Evolutionary conservation across 2,113 vertebrate species (phyloP), one percentile per base, ranked within the genome.

Genomic region (Misgurnus anguillicaudatus): DNA sequence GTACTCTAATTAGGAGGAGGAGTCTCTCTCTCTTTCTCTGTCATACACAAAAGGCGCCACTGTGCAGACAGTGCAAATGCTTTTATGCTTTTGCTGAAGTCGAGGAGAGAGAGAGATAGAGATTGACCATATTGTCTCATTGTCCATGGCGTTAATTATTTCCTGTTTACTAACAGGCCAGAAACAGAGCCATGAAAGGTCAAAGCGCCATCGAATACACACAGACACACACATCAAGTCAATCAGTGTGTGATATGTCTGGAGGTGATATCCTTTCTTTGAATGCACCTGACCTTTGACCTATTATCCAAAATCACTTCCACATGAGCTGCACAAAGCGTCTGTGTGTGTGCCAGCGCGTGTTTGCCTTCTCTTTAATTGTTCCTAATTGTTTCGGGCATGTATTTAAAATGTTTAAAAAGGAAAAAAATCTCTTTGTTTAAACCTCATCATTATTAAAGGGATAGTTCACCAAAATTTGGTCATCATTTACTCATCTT

Each of bases 1-100:
- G 94, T 94, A 96, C 95, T 95, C 96, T 98, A 98, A 99, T 98
- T 97, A 98, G 94, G 93, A 92, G 92, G 89, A 91, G 94, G 93
- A 95, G 94, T 92, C 65, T 53, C 45, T 31, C 78, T 62, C 63
- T 62, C 78, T 62, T 10, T 42, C 38, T 48, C 39, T 39, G 66
- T 5, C 61, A 82, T 68, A 74, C 75, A 68, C 63, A 47, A 19
- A 65, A 9, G 78, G 64, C 39, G 42, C 24, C 51, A 42, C 78
- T 71, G 70, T 78, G 42, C 53, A 77, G 68, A 80, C 55, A 80
- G 61, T 31, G 24, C 24, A 31, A 31, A 31, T 31, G 24, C 24
- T 24, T 24, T 24, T 24, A 24, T 24, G 24, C 24, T 31, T 31
- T 68, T 79, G 70, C 48, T 69, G 38, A n/a, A 67, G 75, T 41